phyloP scores from a whole-genome alignment of 2,888 invertebrate species.

The Caprella mutica region DNA sequence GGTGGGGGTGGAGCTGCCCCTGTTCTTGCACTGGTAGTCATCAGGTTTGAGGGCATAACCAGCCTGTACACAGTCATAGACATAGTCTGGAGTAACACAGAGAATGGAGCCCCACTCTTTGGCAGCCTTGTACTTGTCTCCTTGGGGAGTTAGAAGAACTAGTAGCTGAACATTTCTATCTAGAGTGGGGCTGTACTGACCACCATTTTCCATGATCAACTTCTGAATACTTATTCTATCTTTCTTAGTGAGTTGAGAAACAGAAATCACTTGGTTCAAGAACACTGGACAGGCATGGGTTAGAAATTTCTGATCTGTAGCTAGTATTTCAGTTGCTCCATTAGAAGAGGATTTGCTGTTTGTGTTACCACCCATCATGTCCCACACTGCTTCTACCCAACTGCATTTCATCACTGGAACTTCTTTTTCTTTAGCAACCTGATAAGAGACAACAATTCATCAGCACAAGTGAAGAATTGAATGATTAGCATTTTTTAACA shows the following conservation, averaged over 20 bases:
- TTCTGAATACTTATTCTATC: conserved; percentile 55
- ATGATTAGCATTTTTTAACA: background rate
- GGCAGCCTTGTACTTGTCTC: conserved; percentile 60
- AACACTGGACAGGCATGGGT: conserved; percentile 57
- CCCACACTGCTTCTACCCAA: conserved; percentile 76
- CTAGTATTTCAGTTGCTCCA: conserved; percentile 47
- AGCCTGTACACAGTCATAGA: conserved; percentile 59
- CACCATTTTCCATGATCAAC: conserved; percentile 61
- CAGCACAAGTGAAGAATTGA: background rate
- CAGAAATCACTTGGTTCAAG: conserved; percentile 62
- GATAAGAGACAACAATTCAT: background rate
- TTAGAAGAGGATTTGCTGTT: conserved; percentile 40
- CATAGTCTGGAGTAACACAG: conserved; percentile 66
- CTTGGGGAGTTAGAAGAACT: conserved; percentile 47
- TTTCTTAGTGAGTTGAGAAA: conserved; percentile 56
- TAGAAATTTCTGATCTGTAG: conserved; percentile 53
- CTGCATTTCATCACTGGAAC: conserved; percentile 61
- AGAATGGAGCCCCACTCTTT: conserved; percentile 49
- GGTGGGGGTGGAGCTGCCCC: conserved; percentile 30
- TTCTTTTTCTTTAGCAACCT: conserved; percentile 55
- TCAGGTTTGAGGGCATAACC: conserved; percentile 57
- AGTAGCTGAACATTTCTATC: conserved; percentile 47
- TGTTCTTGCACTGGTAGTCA: conserved; percentile 46
- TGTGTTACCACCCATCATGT: conserved; percentile 46
- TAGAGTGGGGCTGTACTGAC: conserved; percentile 48